A percentile compares a stretch with the other conserved stretches of the same genome.
phyloP scores from a whole-genome alignment of 2,888 invertebrate genomes.

The Callyntrura guangdongensis region DNA sequence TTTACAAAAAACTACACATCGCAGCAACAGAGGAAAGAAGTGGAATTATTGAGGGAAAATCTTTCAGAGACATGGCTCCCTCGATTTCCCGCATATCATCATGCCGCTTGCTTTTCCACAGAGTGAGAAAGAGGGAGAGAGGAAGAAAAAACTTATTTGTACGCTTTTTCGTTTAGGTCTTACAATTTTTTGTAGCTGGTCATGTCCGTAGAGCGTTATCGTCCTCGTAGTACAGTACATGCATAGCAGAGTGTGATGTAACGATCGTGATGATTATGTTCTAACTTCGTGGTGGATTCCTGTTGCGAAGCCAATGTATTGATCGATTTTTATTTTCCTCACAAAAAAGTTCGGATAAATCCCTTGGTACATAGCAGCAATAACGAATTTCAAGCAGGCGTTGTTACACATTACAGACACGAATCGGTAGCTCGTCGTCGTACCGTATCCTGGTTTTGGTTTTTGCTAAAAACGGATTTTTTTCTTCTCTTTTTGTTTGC shows the following conservation, averaged over 20 bases:
- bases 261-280: background rate
- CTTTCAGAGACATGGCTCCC: no score
- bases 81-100: background rate
- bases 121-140: background rate
- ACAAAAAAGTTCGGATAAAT: background rate
- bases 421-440: background rate
- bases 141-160: conserved; percentile 35
- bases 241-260: background rate
- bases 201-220: background rate
- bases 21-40: no score
- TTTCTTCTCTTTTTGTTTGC: background rate
- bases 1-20: no score
- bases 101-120: background rate
- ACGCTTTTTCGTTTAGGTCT: background rate
- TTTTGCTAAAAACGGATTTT: conserved; percentile 17
- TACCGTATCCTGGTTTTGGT: background rate
- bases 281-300: conserved; percentile 5
- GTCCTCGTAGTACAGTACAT: background rate
- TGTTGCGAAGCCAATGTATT: conserved; percentile 49
- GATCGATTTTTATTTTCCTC: conserved; percentile 28
- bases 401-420: background rate
- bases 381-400: background rate
- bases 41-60: no score
- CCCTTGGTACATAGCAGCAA: no score
- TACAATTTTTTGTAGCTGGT: background rate